Evolutionary conservation across 2,888 invertebrate genomes (phyloP), one percentile per base, ranked within the genome.

Genomic region (Willowsia nigromaculata): DNA sequence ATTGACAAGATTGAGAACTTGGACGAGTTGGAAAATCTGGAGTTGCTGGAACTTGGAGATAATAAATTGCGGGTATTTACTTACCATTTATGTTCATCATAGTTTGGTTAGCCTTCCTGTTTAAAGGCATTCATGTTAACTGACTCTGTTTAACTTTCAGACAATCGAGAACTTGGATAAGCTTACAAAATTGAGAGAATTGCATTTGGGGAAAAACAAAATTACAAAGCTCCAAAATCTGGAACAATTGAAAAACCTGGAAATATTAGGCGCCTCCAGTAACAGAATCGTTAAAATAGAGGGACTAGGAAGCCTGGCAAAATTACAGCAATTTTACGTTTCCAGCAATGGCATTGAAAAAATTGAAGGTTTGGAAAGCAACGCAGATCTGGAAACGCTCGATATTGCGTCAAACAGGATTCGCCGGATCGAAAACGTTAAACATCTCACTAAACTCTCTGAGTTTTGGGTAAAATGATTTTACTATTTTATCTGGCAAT

Each of bases 391-490:
- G 83, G 96, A 96, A 91, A 99, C 99, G 0, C 94, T 99, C 86
- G 99, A 99, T 94, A 94, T 99, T 92, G 97, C 99, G 0, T 95
- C 96, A 92, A 99, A 99, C 94, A 96, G 96, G 93, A 96, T 99
- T 27, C 95, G 96, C 50, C 94, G 94, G 1, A 96, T 99, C 91
- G 96, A 96, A 90, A 97, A 98, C 93, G 94, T 99, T 13, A 94
- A 95, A 13, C 96, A 97, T 94, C 95, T 99, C 93, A 93, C 93
- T 1, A 94, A 96, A n/a, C 94, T 99, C 91, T 96, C 98, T 93
- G 99, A 99, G 94, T 95, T 99, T 93, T 99, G 99, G 99, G 98
- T n/a, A n/a, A n/a, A n/a, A n/a, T n/a, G n/a, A n/a, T n/a, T n/a
- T n/a, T n/a, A n/a, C n/a, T n/a, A n/a, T n/a, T n/a, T n/a, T n/a